Conservation (phyloP, 1,140 invertebrate genomes). For the Oncopeltus fasciatus region DNA sequence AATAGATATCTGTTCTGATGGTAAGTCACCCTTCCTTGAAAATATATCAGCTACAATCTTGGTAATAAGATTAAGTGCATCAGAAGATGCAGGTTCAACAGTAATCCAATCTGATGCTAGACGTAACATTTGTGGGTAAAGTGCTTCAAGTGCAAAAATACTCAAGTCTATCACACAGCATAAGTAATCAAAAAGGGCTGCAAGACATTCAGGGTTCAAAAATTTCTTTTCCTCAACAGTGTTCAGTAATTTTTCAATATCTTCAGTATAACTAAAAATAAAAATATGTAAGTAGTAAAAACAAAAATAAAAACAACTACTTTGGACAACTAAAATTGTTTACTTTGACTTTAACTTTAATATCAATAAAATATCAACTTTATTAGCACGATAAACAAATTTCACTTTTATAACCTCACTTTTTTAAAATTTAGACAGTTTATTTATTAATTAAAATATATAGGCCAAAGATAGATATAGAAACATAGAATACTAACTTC, state of each 20-base stretch:
- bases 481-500: no score
- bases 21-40: background rate
- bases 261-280: conserved; percentile 1
- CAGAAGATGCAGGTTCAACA: background rate
- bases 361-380: no score
- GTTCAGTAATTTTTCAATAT: background rate
- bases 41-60: background rate
- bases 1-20: background rate
- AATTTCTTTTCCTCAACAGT: background rate
- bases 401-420: no score
- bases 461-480: no score
- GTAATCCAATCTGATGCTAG: conserved; percentile 4
- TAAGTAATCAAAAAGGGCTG: conserved; percentile 13
- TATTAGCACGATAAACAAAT: no score
- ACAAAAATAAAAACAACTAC: no score
- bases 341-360: no score
- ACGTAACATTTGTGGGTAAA: background rate
- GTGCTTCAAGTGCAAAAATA: background rate
- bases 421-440: no score
- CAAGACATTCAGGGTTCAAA: conserved; percentile 4
- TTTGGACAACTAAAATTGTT: no score
- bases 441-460: no score
- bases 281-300: no score
- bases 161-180: background rate
- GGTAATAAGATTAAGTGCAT: conserved; percentile 2